Percentiles rank a stretch among this genome's conserved stretches.
These are phyloP conservation scores for Girardinus metallicus DNA, from an alignment of 2,797 vertebrate species.

Conservation along the genomic window DNA sequence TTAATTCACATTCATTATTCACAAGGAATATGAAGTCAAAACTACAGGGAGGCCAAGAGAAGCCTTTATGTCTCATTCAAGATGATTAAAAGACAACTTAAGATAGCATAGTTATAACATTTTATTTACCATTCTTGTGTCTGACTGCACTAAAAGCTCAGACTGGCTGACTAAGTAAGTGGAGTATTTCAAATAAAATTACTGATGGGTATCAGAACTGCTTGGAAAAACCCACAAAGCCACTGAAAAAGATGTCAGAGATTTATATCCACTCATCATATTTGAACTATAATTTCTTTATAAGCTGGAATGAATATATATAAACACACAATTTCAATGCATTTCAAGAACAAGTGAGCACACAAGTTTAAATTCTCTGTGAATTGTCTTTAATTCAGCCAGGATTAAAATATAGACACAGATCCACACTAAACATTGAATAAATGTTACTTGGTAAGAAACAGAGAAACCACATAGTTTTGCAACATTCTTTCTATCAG, in stretches of 20 bases:
- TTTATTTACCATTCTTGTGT: constrained; percentile 9
- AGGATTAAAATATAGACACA: not conserved
- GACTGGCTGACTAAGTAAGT: not conserved
- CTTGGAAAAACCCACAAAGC: not conserved
- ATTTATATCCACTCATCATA: not conserved
- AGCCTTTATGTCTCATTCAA: constrained; percentile 39
- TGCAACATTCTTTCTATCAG: not conserved
- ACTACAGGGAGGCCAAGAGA: constrained; percentile 30
- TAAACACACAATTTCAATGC: not conserved
- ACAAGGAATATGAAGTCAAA: constrained; percentile 42
- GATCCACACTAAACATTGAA: not conserved
- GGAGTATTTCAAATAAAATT: not conserved
- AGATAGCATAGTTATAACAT: constrained; percentile 10
- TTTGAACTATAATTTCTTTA: not conserved
- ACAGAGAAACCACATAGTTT: not conserved
- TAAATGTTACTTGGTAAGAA: not conserved
- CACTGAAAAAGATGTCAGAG: not conserved
- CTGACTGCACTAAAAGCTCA: not conserved
- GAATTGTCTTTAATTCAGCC: not conserved
- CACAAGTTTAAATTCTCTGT: not conserved
- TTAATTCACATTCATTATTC: constrained; percentile 73
- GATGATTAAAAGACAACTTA: constrained; percentile 26
- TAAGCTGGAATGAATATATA: not conserved
- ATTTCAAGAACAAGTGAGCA: not conserved
- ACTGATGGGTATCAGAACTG: not conserved